Conservation (phyloP, 1,140 invertebrate species). For the Cydia pomonella region DNA sequence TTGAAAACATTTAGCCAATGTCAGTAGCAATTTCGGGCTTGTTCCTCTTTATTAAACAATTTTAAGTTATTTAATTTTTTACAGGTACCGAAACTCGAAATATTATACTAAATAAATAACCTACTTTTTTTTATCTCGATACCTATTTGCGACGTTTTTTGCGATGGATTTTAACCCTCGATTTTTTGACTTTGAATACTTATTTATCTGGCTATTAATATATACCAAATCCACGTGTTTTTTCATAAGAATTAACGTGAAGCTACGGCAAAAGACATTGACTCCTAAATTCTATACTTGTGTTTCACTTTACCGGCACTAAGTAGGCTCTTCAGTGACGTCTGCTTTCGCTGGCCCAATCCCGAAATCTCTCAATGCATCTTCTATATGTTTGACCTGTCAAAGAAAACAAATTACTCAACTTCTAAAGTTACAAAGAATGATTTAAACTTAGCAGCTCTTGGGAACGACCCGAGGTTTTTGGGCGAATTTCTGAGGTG, state of each 20-base stretch:
- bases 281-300: neutral
- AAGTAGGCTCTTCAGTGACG: slow-evolving; percentile 62
- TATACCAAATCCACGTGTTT: neutral
- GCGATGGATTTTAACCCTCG: no score
- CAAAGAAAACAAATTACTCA: slow-evolving; percentile 40
- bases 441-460: slow-evolving; percentile 19
- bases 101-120: no score
- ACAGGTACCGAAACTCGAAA: no score
- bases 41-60: neutral
- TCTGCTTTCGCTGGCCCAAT: slow-evolving; percentile 64
- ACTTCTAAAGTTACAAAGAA: slow-evolving; percentile 28
- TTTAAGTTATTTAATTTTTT: neutral
- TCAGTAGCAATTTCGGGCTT: neutral
- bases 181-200: neutral
- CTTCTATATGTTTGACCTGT: slow-evolving; percentile 75
- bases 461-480: slow-evolving; percentile 21
- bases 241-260: neutral
- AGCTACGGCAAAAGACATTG: neutral
- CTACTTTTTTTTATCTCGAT: no score
- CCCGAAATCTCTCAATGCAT: slow-evolving; percentile 65
- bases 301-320: slow-evolving; percentile 39
- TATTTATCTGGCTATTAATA: neutral
- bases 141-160: no score
- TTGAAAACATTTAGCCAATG: neutral
- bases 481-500: slow-evolving; percentile 1